Conservation (phyloP, 2,113 vertebrate species). For the Brienomyrus longianalis region DNA sequence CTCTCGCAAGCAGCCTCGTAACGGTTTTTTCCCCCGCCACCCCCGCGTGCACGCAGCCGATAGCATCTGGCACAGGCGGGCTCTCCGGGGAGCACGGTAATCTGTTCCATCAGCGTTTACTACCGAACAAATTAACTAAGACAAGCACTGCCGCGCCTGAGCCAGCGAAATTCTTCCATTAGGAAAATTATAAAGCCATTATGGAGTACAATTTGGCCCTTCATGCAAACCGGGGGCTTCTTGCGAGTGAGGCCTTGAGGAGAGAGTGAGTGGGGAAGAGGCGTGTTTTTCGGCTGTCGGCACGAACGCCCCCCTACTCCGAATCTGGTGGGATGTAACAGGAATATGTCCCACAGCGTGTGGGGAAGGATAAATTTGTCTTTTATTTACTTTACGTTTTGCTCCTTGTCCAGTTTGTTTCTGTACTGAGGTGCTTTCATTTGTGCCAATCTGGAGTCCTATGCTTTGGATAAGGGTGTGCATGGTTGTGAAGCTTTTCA, state of each 20-base stretch:
- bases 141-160: conserved; percentile 58
- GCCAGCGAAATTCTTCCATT: conserved; percentile 60
- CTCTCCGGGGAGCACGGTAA: conserved; percentile 53
- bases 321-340: background rate
- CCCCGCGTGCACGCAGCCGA: conserved; percentile 38
- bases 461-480: background rate
- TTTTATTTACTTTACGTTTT: background rate
- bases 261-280: background rate
- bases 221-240: conserved; percentile 28
- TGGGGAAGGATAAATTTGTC: background rate
- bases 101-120: conserved; percentile 68
- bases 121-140: conserved; percentile 61
- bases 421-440: background rate
- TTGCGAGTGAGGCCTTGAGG: conserved; percentile 21
- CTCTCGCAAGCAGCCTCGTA: background rate
- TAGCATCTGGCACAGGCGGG: conserved; percentile 48
- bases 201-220: conserved; percentile 45
- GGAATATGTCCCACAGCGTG: background rate
- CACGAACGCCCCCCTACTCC: background rate
- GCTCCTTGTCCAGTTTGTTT: background rate
- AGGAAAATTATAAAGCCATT: conserved; percentile 55
- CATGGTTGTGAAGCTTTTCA: background rate
- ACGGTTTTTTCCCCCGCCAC: conserved; percentile 11
- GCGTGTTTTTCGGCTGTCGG: background rate
- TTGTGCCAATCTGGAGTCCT: background rate